Evolutionary conservation across 92 coral and sea anemone genomes (phyloP).

Genomic region (Umimayanthus chanpuru): DNA sequence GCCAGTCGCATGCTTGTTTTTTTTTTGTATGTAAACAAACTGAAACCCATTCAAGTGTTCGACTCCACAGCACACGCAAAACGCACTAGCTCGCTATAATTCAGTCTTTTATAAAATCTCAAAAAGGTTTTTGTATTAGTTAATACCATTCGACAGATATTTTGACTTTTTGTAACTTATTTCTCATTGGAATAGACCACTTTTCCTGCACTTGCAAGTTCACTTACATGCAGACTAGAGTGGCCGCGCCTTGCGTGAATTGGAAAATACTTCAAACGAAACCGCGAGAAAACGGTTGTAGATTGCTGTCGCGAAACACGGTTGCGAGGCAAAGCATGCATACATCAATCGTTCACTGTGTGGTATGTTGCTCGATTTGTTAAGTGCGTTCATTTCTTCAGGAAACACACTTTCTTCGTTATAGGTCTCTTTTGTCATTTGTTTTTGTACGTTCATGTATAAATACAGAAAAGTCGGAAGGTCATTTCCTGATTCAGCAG

Average conservation of each 20-base stretch:
- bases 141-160: neutral
- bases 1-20: no score
- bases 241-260: neutral
- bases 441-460: no score
- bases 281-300: neutral
- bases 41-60: slow-evolving; percentile 58
- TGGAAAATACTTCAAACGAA: neutral
- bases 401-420: slow-evolving; percentile 29
- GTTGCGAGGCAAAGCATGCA: neutral
- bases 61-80: slow-evolving; percentile 10
- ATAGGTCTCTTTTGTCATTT: neutral
- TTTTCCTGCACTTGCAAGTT: neutral
- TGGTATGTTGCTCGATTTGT: neutral
- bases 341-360: no score
- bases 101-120: neutral
- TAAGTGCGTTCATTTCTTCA: slow-evolving; percentile 17
- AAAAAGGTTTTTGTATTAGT: neutral
- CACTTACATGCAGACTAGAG: slow-evolving; percentile 47
- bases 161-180: neutral
- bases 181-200: neutral
- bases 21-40: slow-evolving; percentile 15
- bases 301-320: neutral
- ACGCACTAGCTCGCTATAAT: neutral
- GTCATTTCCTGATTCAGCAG: no score
- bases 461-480: no score